Percentiles rank a stretch among this genome's conserved stretches.
Evolutionary conservation across 1,140 invertebrate genomes (phyloP).

Genomic region (Anoplophora glabripennis): DNA sequence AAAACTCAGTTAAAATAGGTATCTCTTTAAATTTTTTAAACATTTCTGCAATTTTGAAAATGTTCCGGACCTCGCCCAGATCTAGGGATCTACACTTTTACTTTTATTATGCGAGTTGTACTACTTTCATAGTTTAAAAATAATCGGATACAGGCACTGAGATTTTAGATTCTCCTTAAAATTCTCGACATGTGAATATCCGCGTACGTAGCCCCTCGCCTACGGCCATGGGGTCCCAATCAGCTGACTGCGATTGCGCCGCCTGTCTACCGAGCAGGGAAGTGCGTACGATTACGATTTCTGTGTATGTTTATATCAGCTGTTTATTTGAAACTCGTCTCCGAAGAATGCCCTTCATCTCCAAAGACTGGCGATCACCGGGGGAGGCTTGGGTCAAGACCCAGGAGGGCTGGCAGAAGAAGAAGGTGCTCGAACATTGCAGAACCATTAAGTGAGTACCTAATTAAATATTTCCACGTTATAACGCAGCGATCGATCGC

Average conservation of each 20-base stretch:
- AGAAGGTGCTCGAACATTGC: conserved; percentile 80
- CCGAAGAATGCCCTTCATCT: conserved; percentile 86
- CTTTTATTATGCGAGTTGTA: too few relatives aligned
- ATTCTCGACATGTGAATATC: too few relatives aligned
- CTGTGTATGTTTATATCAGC: conserved; percentile 33
- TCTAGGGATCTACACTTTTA: too few relatives aligned
- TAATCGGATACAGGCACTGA: too few relatives aligned
- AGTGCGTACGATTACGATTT: neutral
- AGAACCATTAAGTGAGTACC: conserved; percentile 43
- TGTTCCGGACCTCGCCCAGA: too few relatives aligned
- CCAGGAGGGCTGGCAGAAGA: conserved; percentile 92
- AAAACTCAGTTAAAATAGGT: too few relatives aligned
- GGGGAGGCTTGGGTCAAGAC: conserved; percentile 98
- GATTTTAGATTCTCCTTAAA: too few relatives aligned
- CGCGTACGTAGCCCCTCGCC: neutral
- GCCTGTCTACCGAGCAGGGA: neutral
- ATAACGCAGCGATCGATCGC: conserved; percentile 34
- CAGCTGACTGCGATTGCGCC: neutral
- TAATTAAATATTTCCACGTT: conserved; percentile 18
- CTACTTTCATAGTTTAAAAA: too few relatives aligned
- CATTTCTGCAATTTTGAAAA: too few relatives aligned
- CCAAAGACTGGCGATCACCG: conserved; percentile 90
- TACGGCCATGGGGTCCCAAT: neutral
- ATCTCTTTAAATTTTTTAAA: too few relatives aligned
- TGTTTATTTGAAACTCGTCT: conserved; percentile 21